Evolutionary conservation across 2,113 vertebrate species (phyloP), one percentile per base, ranked within the genome.

Genomic region (Rhabdornis inornatus): DNA sequence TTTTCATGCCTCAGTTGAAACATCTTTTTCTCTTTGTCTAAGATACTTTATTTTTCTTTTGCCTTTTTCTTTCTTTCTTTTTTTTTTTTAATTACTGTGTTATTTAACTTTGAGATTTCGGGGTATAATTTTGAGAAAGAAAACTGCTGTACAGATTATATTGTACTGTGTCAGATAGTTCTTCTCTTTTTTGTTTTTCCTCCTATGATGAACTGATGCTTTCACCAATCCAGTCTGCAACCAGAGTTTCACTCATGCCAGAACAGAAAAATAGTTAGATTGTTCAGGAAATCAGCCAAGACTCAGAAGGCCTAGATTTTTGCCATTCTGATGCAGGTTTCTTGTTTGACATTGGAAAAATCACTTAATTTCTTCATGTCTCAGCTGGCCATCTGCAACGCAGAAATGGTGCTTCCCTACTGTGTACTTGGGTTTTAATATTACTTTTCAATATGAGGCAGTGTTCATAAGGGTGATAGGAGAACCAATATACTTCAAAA

Each of bases 1-100:
- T 95, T 95, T 96, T 94, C 87, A 89, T 97, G 94, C 86, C 92
- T 97, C 91, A 87, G 23, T 87, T 95, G 94, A 97, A 97, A 92
- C 45, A 89, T 79, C 80, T 95, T 96, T 91, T 94, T 85, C 56
- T 89, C 65, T 95, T 83, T 69, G 23, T 90, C 74, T 84, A 72
- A 94, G 59, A 52, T 61, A 52, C 13, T 95, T 95, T 90, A 74
- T 95, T 94, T 86, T 81, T 66, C 89, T 83, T 92, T 74, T 49
- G 22, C 63, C 1, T 65, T 89, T 77, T 79, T 66, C 33, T 61
- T 64, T 45, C 31, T 69, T 28, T 45, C 40, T 42, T 42, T n/a
- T 77, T 90, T 90, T 78, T 83, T 87, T 90, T 87, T 52, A 87
- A 86, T 87, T 77, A 71, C 47, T 89, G n/a, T 83, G 59, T 68